A percentile compares a stretch with the other conserved stretches of the same genome.
These are phyloP conservation scores for Oscheius myriophilus DNA, from an alignment of 2,888 invertebrate genomes.

Conservation along the genomic window DNA sequence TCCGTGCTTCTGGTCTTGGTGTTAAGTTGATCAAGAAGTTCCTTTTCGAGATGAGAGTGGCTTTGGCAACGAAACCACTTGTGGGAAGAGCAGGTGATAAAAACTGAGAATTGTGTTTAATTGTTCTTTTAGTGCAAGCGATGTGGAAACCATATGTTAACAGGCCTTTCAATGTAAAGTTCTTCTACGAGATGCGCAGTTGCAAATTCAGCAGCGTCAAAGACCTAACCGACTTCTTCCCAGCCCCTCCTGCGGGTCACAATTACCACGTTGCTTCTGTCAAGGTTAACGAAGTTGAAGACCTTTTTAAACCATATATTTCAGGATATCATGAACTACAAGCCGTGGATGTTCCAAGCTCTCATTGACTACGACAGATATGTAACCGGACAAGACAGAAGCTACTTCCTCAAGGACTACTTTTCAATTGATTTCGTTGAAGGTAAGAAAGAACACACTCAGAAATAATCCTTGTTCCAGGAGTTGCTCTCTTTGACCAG, in stretches of 20 bases:
- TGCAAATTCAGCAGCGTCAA: background rate
- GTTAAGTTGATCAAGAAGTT: conserved; percentile 19
- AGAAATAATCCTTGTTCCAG: background rate
- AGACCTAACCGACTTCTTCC: conserved; percentile 21
- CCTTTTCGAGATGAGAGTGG: background rate
- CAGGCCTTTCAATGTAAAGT: conserved; percentile 10
- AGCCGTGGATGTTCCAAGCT: conserved; percentile 11
- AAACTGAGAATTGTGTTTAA: too few relatives aligned
- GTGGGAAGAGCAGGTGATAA: conserved; percentile 26
- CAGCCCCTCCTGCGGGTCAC: background rate
- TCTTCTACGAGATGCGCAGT: conserved; percentile 12
- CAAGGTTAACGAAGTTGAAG: too few relatives aligned
- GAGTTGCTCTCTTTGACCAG: conserved; percentile 2
- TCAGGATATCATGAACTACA: background rate
- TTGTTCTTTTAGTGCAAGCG: conserved; percentile 7
- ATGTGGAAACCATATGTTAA: conserved; percentile 11
- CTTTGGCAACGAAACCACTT: conserved; percentile 7
- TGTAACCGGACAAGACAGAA: conserved; percentile 23
- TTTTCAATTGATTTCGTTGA: conserved; percentile 22
- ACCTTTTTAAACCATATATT: background rate
- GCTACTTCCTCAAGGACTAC: conserved; percentile 15
- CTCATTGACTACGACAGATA: conserved; percentile 22
- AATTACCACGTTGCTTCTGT: conserved; percentile 6
- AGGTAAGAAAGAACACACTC: background rate
- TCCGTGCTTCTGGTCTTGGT: conserved; percentile 23